phyloP scores from a whole-genome alignment of 1,140 invertebrate species.

The Brachionus manjavacas region DNA sequence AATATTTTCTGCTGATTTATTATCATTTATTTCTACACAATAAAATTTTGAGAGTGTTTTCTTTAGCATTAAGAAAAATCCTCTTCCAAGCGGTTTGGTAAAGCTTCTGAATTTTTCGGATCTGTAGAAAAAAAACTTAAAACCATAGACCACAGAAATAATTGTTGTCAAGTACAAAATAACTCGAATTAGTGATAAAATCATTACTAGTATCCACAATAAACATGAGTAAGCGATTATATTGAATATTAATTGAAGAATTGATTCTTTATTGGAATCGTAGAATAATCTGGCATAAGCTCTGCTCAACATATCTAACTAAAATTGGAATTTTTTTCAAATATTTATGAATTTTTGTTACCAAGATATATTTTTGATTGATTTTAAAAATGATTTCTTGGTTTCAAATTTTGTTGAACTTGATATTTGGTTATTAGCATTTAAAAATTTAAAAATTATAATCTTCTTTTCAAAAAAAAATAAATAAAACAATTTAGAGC shows the following conservation, averaged over 20 bases:
- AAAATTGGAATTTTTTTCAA: background rate
- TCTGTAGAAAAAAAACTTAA: background rate
- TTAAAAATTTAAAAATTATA: too few species aligned
- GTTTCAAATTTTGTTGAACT: background rate
- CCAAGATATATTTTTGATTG: background rate
- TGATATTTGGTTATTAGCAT: background rate
- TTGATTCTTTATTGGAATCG: background rate
- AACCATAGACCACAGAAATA: background rate
- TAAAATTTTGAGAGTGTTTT: background rate
- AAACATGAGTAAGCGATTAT: background rate
- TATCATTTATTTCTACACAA: background rate
- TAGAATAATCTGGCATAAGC: background rate
- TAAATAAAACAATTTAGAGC: too few species aligned
- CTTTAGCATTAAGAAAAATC: background rate
- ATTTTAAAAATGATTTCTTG: background rate
- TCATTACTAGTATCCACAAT: slow-evolving; percentile 9
- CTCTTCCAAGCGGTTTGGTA: background rate
- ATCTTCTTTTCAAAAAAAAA: too few species aligned
- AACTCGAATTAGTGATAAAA: background rate
- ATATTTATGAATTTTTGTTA: background rate
- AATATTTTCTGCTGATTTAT: background rate
- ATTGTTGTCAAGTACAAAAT: background rate
- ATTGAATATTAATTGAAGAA: slow-evolving; percentile 9
- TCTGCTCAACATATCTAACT: background rate
- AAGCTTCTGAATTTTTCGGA: background rate